phyloP scores from a whole-genome alignment of 1,140 invertebrate genomes.

The Drosophila carrolli region DNA sequence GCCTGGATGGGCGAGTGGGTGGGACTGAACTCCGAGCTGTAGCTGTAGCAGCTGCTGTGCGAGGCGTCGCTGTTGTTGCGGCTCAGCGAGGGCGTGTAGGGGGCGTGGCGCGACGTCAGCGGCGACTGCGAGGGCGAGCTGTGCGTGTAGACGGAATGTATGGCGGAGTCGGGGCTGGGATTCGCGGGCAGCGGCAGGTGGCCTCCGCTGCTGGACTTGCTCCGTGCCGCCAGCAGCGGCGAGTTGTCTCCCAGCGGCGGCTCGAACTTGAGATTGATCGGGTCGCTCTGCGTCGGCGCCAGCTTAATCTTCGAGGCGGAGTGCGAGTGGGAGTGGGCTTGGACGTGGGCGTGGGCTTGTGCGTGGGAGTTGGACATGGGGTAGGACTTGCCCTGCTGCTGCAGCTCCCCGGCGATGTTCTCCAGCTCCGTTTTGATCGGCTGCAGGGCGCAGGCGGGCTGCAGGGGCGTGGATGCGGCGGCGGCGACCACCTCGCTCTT shows the following conservation, averaged over 20 bases:
- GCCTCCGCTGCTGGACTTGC: constrained; percentile 71
- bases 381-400: constrained; percentile 34
- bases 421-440: constrained; percentile 73
- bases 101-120: constrained; percentile 91
- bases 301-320: constrained; percentile 56
- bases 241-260: constrained; percentile 64
- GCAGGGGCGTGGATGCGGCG: constrained; percentile 6
- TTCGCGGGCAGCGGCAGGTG: constrained; percentile 86
- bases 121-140: constrained; percentile 94
- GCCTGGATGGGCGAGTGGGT: constrained; percentile 94
- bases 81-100: constrained; percentile 92
- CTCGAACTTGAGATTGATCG: constrained; percentile 84
- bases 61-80: constrained; percentile 96
- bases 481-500: constrained; percentile 61
- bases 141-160: constrained; percentile 92
- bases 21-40: constrained; percentile 90
- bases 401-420: constrained; percentile 66
- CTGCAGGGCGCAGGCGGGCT: constrained; percentile 34
- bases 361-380: constrained; percentile 21
- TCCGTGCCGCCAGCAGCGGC: constrained; percentile 68
- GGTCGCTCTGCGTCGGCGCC: constrained; percentile 80
- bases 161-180: constrained; percentile 93
- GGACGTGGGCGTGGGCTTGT: constrained; percentile 6
- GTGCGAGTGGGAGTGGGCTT: constrained; percentile 12
- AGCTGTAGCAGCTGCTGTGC: constrained; percentile 92